Conservation (phyloP, 2,888 invertebrate species). For the Hydropsyche betteni region DNA sequence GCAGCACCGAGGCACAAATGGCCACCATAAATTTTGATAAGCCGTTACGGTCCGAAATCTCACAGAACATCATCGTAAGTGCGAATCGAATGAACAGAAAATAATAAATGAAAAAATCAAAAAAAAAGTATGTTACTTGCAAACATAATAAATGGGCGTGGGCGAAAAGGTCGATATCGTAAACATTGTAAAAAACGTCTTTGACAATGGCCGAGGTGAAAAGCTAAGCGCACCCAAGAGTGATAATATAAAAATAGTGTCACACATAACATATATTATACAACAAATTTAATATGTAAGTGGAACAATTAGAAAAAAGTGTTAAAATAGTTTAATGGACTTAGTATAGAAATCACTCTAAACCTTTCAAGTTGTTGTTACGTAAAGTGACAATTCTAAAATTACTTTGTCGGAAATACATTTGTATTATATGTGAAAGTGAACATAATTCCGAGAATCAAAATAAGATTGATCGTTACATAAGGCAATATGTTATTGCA, state of each 20-base stretch:
- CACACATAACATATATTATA: neutral
- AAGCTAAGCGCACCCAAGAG: neutral
- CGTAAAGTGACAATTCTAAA: too few species aligned
- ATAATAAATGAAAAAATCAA: neutral
- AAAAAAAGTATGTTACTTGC: too few species aligned
- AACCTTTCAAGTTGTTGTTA: too few species aligned
- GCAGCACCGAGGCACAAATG: conserved; percentile 40
- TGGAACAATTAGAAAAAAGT: too few species aligned
- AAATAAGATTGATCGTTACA: conserved; percentile 9
- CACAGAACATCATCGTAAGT: conserved; percentile 28
- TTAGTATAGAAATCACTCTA: too few species aligned
- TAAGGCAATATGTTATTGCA: neutral
- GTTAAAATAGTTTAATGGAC: too few species aligned
- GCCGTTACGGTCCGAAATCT: conserved; percentile 38
- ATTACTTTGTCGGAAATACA: too few species aligned
- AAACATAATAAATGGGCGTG: conserved; percentile 6
- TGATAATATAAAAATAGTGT: neutral
- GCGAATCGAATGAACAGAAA: conserved; percentile 19
- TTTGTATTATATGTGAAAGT: too few species aligned
- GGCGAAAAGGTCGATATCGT: conserved; percentile 29
- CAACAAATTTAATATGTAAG: too few species aligned
- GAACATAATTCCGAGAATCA: neutral
- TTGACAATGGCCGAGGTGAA: conserved; percentile 20
- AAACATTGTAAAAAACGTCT: conserved; percentile 7
- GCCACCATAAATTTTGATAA: conserved; percentile 46